Percentiles rank a stretch among this genome's conserved stretches.
These are phyloP conservation scores for Clarias pachynema DNA, from an alignment of 2,797 vertebrate genomes.

Conservation along the genomic window DNA sequence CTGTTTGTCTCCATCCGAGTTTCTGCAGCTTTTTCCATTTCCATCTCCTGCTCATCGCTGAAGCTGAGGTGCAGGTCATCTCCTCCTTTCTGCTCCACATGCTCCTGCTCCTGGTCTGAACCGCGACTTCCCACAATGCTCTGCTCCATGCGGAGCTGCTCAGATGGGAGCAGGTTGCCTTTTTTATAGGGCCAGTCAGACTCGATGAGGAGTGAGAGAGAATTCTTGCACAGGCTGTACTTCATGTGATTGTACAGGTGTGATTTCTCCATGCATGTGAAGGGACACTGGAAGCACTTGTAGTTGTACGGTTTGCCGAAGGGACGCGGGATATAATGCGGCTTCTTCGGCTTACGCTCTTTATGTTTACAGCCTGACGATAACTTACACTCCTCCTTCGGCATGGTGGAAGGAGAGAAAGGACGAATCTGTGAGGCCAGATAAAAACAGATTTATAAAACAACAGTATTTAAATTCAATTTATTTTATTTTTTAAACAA, in stretches of 20 bases:
- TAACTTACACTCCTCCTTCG: conserved; percentile 87
- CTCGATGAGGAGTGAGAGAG: conserved; percentile 92
- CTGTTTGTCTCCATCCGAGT: conserved; percentile 41
- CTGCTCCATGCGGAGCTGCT: conserved; percentile 82
- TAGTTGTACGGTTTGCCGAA: conserved; percentile 99
- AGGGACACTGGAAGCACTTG: conserved; percentile 99
- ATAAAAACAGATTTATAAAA: neutral
- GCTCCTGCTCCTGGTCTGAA: conserved; percentile 33
- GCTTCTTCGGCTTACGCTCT: conserved; percentile 96
- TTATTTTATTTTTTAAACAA: neutral
- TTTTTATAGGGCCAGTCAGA: conserved; percentile 95
- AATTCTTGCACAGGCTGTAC: conserved; percentile 98
- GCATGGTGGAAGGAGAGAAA: conserved; percentile 76
- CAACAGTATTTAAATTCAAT: neutral
- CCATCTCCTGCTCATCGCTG: conserved; percentile 70
- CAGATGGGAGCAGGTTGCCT: conserved; percentile 82
- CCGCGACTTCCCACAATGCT: conserved; percentile 62
- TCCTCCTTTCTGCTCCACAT: conserved; percentile 4
- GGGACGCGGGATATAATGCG: conserved; percentile 94
- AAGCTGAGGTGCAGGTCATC: conserved; percentile 42
- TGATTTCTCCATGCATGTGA: conserved; percentile 99
- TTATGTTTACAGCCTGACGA: conserved; percentile 85
- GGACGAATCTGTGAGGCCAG: neutral
- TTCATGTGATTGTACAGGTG: conserved; percentile 99
- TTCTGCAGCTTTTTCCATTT: conserved; percentile 67